A percentile compares a stretch with the other conserved stretches of the same genome.
These are phyloP conservation scores for Pteromalus puparum DNA, from an alignment of 1,140 invertebrate species.

Conservation along the genomic window DNA sequence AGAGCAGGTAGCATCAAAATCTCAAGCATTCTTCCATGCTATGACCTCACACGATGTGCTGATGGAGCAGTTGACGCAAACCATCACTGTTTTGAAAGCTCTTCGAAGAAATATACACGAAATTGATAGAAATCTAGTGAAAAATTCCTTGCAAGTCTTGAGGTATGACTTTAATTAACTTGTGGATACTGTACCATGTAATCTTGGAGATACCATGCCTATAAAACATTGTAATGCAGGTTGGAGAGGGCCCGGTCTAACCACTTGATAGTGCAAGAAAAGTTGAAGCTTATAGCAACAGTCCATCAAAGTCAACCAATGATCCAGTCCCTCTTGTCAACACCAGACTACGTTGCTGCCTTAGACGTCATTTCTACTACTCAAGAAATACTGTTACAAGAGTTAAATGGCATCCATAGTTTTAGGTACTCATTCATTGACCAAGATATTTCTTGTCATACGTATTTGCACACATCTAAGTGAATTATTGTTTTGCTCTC, in stretches of 20 bases:
- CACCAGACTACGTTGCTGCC: slow-evolving; percentile 97
- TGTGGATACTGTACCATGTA: background rate
- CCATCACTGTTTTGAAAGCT: slow-evolving; percentile 86
- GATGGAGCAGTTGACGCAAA: slow-evolving; percentile 91
- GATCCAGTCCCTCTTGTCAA: slow-evolving; percentile 94
- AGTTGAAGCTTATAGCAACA: slow-evolving; percentile 94
- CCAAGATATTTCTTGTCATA: background rate
- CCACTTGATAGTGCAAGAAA: slow-evolving; percentile 80
- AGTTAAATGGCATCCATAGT: slow-evolving; percentile 93
- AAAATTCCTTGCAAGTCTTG: slow-evolving; percentile 87
- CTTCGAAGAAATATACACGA: slow-evolving; percentile 82
- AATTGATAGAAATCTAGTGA: slow-evolving; percentile 87
- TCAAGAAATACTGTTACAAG: slow-evolving; percentile 93
- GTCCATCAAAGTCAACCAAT: slow-evolving; percentile 98
- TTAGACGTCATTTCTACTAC: slow-evolving; percentile 97
- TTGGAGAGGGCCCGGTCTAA: slow-evolving; percentile 80
- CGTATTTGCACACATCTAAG: background rate
- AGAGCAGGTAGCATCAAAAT: slow-evolving; percentile 96
- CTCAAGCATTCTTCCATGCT: slow-evolving; percentile 96
- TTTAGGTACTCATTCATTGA: slow-evolving; percentile 79
- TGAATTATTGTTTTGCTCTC: slow-evolving; percentile 16
- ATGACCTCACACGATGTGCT: slow-evolving; percentile 97
- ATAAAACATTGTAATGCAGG: slow-evolving; percentile 52
- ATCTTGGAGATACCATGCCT: background rate
- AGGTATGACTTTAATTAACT: slow-evolving; percentile 63